These are phyloP conservation scores for Cyclophora albipunctata DNA, from an alignment of 2,888 invertebrate species.

Conservation along the genomic window DNA sequence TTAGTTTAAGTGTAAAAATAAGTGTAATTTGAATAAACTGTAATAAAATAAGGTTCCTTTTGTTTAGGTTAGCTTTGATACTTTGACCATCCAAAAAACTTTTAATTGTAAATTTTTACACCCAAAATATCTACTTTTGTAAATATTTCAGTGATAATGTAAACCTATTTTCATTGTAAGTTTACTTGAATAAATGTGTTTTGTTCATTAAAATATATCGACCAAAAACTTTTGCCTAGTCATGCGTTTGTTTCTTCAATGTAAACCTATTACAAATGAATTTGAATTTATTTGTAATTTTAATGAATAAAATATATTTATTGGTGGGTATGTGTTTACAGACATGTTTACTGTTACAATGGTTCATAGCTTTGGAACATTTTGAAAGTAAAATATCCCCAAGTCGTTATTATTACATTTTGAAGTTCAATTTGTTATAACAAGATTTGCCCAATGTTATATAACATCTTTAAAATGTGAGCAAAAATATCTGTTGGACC, in stretches of 20 bases:
- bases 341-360: too few species aligned
- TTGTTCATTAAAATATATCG: neutral
- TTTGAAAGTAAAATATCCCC: too few species aligned
- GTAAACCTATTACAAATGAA: too few species aligned
- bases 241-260: neutral
- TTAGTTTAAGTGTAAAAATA: slow-evolving; percentile 20
- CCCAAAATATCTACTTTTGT: neutral
- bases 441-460: too few species aligned
- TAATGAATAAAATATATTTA: too few species aligned
- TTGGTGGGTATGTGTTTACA: too few species aligned
- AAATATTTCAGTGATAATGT: neutral
- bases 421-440: too few species aligned
- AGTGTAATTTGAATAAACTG: neutral
- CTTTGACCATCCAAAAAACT: neutral
- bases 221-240: neutral
- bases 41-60: slow-evolving; percentile 19
- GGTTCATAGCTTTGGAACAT: too few species aligned
- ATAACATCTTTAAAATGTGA: too few species aligned
- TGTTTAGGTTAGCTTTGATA: slow-evolving; percentile 5
- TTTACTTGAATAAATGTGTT: neutral
- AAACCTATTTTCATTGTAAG: neutral
- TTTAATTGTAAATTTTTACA: neutral
- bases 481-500: too few species aligned
- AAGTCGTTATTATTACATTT: too few species aligned
- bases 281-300: too few species aligned